Base-by-base conservation (phyloP, 2,888 invertebrate genomes). In the Piscicola geometra region DNA sequence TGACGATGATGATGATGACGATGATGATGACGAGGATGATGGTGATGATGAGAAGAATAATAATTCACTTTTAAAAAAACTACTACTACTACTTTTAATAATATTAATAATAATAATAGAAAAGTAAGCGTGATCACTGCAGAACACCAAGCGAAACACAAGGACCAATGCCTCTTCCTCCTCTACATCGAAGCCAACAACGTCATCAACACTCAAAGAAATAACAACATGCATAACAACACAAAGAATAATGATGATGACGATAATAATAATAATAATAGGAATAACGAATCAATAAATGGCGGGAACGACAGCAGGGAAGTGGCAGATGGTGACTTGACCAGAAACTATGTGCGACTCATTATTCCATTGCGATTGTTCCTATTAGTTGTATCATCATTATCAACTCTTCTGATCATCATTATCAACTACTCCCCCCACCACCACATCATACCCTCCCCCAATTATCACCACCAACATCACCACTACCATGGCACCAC, bases 161-260 rank as follows among this genome's bases (percentile, higher is more conserved):
- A 84, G 78, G 87, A 87, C 80, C 86, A 86, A 76, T 87, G 86
- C 79, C 83, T 86, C 82, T 87, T 86, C 80, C 80, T 84, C 76
- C 86, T 93, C 32, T 94, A 93, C 82, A 88, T 96, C 80, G 90
- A 92, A 84, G 93, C 90, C 0, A 89, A 93, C 76, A 90, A 91
- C 12, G 87, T 94, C 76, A 88, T 89, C 64, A 64, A 56, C 73
- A 73, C 30, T 71, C 50, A 50, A n/a, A 56, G 60, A 56, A 56
- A 56, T 56, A 56, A 56, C 60, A 25, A 56, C 21, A 56, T 18
- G 3, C 9, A 56, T n/a, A 56, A 56, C 60, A 18, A 25, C n/a
- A n/a, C n/a, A n/a, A n/a, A n/a, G n/a, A 56, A 25, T 56, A 25
- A 18, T 56, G n/a, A 56, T 56, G n/a, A 56, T 56, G n/a, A 25